Conservation (phyloP, 2,797 vertebrate genomes). For the Helarctos malayanus region DNA sequence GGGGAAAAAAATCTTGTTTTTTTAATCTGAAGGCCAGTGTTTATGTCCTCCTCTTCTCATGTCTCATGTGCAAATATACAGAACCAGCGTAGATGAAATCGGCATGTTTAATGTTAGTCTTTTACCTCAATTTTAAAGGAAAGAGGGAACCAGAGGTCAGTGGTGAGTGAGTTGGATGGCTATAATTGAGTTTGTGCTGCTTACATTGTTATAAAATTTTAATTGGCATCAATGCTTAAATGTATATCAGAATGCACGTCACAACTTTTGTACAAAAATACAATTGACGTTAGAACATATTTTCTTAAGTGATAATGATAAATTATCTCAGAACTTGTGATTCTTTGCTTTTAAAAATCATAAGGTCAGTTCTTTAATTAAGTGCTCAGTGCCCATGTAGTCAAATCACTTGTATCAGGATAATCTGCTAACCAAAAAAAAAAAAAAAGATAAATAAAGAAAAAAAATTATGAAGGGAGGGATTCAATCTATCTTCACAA, state of each 20-base stretch:
- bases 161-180: conserved; percentile 50
- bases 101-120: conserved; percentile 65
- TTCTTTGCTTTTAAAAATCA: conserved; percentile 78
- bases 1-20: neutral
- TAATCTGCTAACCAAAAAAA: conserved; percentile 44
- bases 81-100: conserved; percentile 67
- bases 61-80: conserved; percentile 33
- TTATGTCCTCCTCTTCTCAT: conserved; percentile 32
- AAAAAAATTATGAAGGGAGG: conserved; percentile 13
- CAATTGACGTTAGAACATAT: conserved; percentile 75
- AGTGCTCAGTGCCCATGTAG: conserved; percentile 52
- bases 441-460: neutral
- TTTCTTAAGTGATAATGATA: conserved; percentile 77
- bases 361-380: conserved; percentile 82
- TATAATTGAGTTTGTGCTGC: conserved; percentile 77
- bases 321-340: conserved; percentile 73
- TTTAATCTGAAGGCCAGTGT: conserved; percentile 10
- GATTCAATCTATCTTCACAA: conserved; percentile 55
- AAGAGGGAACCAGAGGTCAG: conserved; percentile 73
- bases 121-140: conserved; percentile 71
- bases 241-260: conserved; percentile 84
- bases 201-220: conserved; percentile 80
- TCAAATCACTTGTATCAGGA: conserved; percentile 67
- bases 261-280: conserved; percentile 78
- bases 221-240: conserved; percentile 77